Base-by-base conservation (phyloP, 2,797 vertebrate genomes). In the Sternarchorhynchus goeldii region DNA sequence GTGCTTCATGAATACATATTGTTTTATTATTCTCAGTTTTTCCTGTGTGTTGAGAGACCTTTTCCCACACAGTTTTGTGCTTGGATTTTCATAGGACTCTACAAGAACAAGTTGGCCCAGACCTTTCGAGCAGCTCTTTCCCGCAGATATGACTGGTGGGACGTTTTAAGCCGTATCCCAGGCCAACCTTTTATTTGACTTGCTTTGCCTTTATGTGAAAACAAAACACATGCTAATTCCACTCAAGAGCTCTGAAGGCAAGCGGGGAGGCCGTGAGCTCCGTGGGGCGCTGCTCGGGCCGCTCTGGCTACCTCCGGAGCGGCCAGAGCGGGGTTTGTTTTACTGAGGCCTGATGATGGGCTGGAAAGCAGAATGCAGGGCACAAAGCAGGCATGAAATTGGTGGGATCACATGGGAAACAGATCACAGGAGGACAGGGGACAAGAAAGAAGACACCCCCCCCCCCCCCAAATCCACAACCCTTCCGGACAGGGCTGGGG, bases 311-410 rank as follows among this genome's bases (percentile, higher is more conserved):
- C 29, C 66, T 73, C 29, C 78, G 41, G 86, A 90, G 83, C 87
- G 90, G 86, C 83, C 88, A 80, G 88, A 86, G 87, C 87, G 90
- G 88, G 91, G 90, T 91, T 91, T 92, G 90, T 91, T 92, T 92
- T 90, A 91, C 80, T 91, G 89, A 91, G 91, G 85, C 89, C 91
- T 90, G 91, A 91, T 93, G 92, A 91, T 89, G 91, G 89, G 89
- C 88, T 92, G 91, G 88, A 88, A 88, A 86, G 86, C 90, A 81
- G 89, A 90, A 91, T 90, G 89, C 88, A 92, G 90, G 77, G 89
- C 29, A 88, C 93, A 94, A 94, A 94, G 92, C 91, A 94, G 92
- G 88, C 93, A 94, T 94, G 93, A 94, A 94, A 94, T 94, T 94
- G 83, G 84, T 88, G 80, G 93, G 92, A 92, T 93, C 91, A 93